Evolutionary conservation across 2,888 invertebrate genomes (phyloP), one percentile per base, ranked within the genome.

Genomic region (Drosophila cracens): DNA sequence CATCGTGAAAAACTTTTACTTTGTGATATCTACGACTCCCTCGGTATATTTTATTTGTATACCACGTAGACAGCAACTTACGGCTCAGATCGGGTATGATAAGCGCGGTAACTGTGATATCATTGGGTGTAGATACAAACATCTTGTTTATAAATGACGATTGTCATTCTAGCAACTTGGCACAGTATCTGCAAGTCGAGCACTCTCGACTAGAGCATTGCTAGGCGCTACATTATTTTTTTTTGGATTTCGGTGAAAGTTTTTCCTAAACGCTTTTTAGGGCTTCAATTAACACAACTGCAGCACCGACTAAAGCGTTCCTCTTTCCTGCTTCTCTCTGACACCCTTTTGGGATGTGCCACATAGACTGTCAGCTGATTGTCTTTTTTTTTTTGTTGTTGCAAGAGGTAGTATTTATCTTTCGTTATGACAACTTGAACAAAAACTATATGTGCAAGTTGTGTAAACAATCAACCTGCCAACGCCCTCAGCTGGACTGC

Each of bases 1-100:
- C 60, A 46, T 70, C 53, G 81, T 81, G 87, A 71, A 86, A 81
- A 88, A 89, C 86, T 86, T 89, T 86, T 86, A 88, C 86, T 87
- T 89, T 80, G 83, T 80, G 61, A 66, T 74, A 67, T 73, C 79
- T 79, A 73, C 74, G 68, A 62, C 57, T 56, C 53, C 48, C 61
- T 61, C 51, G 27, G 56, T 40, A 58, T 69, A 69, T 62, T 51
- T 61, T 49, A 51, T 54, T 56, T 59, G 13, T 33, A 66, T 67
- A 66, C 67, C 66, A 34, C 29, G 54, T 27, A 18, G 11, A 10
- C 13, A 34, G 16, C 16, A 59, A n/a, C 13, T 21, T 6, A 16
- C 36, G 36, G n/a, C 27, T 18, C 2, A 40, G 38, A 56, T n/a
- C 6, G 38, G 56, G 56, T 40, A 21, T 57, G 56, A 29, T 56